Percentiles rank a stretch among this genome's conserved stretches.
Evolutionary conservation across 2,113 vertebrate species (phyloP).

Genomic region (Zosterops pallidus): DNA sequence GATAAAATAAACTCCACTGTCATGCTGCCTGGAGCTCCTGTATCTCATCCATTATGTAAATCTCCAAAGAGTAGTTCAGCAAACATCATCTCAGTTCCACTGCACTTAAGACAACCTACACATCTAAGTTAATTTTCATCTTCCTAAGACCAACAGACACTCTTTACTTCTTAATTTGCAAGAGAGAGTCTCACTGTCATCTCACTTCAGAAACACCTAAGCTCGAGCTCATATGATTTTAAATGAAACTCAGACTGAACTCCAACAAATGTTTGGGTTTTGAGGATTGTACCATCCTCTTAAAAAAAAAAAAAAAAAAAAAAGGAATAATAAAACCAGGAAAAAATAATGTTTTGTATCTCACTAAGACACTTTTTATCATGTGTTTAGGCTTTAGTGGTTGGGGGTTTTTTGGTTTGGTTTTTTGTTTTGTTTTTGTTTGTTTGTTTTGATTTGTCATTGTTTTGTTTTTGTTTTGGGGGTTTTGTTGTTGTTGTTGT

Average conservation of each 20-base stretch:
- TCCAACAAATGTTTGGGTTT: background rate
- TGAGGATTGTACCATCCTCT: background rate
- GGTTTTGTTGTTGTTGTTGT: too few species aligned
- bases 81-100: constrained; percentile 50
- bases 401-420: background rate
- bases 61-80: constrained; percentile 64
- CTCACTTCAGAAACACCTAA: background rate
- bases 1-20: constrained; percentile 57
- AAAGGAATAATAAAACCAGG: background rate
- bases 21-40: constrained; percentile 20
- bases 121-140: constrained; percentile 54
- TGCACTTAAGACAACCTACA: constrained; percentile 46
- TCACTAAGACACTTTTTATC: background rate
- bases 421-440: too few species aligned
- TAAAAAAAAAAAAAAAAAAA: background rate
- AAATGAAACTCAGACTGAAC: background rate
- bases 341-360: background rate
- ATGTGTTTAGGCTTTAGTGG: background rate
- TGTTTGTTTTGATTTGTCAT: too few species aligned
- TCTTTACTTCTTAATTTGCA: constrained; percentile 2
- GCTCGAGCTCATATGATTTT: background rate
- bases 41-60: constrained; percentile 71
- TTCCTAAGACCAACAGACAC: constrained; percentile 14
- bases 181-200: background rate
- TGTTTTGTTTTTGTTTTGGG: too few species aligned